Evolutionary conservation across 92 coral and sea anemone species (phyloP).

Genomic region (Actinernus sp.): DNA sequence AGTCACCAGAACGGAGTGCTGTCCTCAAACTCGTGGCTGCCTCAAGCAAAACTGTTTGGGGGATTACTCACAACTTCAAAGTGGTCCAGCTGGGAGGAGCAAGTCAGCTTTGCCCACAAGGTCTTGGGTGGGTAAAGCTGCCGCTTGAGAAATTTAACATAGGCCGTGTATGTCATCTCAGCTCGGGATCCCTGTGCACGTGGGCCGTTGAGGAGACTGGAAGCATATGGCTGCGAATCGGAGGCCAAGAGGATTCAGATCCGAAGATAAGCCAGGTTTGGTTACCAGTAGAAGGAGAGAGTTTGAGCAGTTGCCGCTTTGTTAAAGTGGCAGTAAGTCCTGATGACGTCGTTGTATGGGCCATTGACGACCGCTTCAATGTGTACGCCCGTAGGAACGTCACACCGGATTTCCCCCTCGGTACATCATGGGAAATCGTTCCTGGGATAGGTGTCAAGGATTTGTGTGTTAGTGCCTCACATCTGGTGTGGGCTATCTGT

Average conservation of each 20-base stretch:
- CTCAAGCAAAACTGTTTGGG: slow-evolving; percentile 86
- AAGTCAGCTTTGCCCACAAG: slow-evolving; percentile 85
- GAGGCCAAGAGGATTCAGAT: slow-evolving; percentile 71
- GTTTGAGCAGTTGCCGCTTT: slow-evolving; percentile 70
- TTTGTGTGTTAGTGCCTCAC: slow-evolving; percentile 66
- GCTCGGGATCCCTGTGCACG: slow-evolving; percentile 90
- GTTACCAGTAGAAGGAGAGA: slow-evolving; percentile 82
- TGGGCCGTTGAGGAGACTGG: slow-evolving; percentile 96
- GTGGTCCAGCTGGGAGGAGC: slow-evolving; percentile 79
- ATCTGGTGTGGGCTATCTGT: slow-evolving; percentile 89
- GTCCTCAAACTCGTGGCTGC: slow-evolving; percentile 79
- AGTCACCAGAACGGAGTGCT: slow-evolving; percentile 54
- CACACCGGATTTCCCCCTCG: slow-evolving; percentile 83
- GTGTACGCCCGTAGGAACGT: slow-evolving; percentile 92
- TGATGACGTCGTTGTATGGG: slow-evolving; percentile 95
- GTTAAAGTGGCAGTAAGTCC: slow-evolving; percentile 88
- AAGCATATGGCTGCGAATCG: slow-evolving; percentile 87
- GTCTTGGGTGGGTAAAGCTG: slow-evolving; percentile 81
- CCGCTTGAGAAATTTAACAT: slow-evolving; percentile 69
- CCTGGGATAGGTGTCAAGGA: slow-evolving; percentile 85
- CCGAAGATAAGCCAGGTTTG: slow-evolving; percentile 80
- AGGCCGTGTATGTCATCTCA: slow-evolving; percentile 82
- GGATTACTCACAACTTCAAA: slow-evolving; percentile 73
- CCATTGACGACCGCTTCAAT: slow-evolving; percentile 82
- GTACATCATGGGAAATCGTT: slow-evolving; percentile 85